Percentiles rank a stretch among this genome's conserved stretches.
These are phyloP conservation scores for Drosophila paramelanica DNA, from an alignment of 2,888 invertebrate genomes.

Conservation along the genomic window DNA sequence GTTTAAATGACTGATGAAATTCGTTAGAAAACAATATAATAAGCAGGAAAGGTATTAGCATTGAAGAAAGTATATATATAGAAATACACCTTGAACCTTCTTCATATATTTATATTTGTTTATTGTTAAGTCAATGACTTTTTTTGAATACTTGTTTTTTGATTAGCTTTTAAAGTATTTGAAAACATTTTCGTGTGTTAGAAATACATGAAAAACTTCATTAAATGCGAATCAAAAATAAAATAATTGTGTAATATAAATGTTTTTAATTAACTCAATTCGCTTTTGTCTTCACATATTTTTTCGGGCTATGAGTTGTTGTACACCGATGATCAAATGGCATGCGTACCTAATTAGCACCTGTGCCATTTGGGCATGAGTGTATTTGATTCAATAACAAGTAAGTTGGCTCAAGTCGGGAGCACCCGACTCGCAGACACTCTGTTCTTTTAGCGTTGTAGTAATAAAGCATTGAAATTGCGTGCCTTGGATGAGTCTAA, in stretches of 20 bases:
- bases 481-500: no score
- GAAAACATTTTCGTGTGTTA: not conserved
- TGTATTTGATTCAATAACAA: constrained; percentile 9
- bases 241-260: constrained; percentile 8
- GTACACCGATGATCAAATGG: constrained; percentile 46
- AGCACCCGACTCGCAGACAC: no score
- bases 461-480: no score
- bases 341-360: constrained; percentile 69
- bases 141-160: no score
- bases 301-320: constrained; percentile 24
- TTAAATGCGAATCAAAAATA: constrained; percentile 8
- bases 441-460: no score
- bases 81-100: no score
- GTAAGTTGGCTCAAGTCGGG: no score
- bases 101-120: not conserved
- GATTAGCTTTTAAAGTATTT: not conserved
- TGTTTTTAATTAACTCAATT: constrained; percentile 23
- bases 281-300: constrained; percentile 18
- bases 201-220: not conserved
- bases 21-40: not conserved
- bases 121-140: not conserved
- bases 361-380: constrained; percentile 29
- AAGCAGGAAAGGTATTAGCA: not conserved
- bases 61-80: not conserved
- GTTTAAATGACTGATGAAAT: constrained; percentile 5